Percentiles rank a stretch among this genome's conserved stretches.
Evolutionary conservation across 64 coral and sea anemone genomes (phyloP).

Genomic region (Stichodactyla helianthus): DNA sequence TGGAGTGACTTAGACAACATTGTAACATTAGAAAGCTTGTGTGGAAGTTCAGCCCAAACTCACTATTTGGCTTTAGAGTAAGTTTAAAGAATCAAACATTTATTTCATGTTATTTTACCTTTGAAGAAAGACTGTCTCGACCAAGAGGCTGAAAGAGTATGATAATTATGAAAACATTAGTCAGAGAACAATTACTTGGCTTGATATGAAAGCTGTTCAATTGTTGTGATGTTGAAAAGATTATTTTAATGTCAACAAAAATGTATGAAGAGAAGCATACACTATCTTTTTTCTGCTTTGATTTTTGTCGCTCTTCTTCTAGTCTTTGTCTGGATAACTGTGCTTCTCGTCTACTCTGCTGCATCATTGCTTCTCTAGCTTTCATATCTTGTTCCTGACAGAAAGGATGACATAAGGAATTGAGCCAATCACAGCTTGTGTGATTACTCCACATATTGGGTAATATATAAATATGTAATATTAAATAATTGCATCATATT

Average conservation of each 20-base stretch:
- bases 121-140: neutral
- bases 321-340: constrained; percentile 51
- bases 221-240: no score
- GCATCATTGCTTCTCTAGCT: constrained; percentile 53
- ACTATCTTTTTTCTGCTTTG: constrained; percentile 27
- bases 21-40: no score
- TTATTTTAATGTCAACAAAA: neutral
- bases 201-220: no score
- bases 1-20: no score
- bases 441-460: no score
- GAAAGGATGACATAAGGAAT: neutral
- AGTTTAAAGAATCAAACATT: no score
- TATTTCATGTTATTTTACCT: neutral
- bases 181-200: no score
- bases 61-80: no score
- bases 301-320: constrained; percentile 53
- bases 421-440: neutral
- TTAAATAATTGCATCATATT: neutral
- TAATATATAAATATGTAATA: no score
- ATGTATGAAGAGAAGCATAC: neutral
- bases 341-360: constrained; percentile 63
- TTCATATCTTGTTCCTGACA: constrained; percentile 50
- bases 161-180: neutral
- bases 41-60: no score
- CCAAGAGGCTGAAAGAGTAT: neutral